Percentiles rank a stretch among this genome's conserved stretches.
Conservation (phyloP, 2,797 vertebrate genomes). For the Catostomus latipinnis region DNA sequence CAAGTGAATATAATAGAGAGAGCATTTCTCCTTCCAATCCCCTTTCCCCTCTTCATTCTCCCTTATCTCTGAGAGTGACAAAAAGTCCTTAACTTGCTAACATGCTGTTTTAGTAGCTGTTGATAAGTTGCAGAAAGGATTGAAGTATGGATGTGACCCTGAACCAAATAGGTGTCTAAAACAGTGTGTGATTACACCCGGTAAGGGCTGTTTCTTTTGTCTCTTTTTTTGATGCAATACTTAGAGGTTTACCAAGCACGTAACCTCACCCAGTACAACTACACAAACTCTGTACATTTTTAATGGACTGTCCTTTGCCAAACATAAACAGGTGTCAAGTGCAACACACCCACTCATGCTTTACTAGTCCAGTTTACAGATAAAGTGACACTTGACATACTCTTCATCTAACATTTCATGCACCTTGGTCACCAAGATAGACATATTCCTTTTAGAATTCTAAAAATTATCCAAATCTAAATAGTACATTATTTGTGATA, state of each 20-base stretch:
- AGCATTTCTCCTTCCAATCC: neutral
- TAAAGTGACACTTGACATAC: neutral
- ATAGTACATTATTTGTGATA: neutral
- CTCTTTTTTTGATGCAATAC: conserved; percentile 35
- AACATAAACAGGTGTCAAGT: conserved; percentile 50
- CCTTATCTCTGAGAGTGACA: neutral
- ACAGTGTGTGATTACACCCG: neutral
- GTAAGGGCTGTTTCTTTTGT: conserved; percentile 15
- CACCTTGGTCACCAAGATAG: neutral
- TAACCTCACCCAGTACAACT: conserved; percentile 47
- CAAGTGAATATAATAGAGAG: neutral
- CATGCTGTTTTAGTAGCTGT: conserved; percentile 3
- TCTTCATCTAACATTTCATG: conserved; percentile 11
- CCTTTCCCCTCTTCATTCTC: neutral
- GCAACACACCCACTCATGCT: neutral
- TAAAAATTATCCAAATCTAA: neutral
- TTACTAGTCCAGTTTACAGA: conserved; percentile 25
- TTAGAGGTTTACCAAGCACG: conserved; percentile 47
- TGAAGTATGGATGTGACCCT: conserved; percentile 5
- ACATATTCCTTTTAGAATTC: neutral
- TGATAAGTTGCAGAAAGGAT: neutral
- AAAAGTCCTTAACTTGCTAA: neutral
- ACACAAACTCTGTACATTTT: conserved; percentile 51
- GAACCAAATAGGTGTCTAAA: conserved; percentile 1
- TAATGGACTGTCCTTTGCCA: conserved; percentile 51